These are phyloP conservation scores for Thunnus maccoyii DNA, from an alignment of 2,113 vertebrate genomes.

Conservation along the genomic window DNA sequence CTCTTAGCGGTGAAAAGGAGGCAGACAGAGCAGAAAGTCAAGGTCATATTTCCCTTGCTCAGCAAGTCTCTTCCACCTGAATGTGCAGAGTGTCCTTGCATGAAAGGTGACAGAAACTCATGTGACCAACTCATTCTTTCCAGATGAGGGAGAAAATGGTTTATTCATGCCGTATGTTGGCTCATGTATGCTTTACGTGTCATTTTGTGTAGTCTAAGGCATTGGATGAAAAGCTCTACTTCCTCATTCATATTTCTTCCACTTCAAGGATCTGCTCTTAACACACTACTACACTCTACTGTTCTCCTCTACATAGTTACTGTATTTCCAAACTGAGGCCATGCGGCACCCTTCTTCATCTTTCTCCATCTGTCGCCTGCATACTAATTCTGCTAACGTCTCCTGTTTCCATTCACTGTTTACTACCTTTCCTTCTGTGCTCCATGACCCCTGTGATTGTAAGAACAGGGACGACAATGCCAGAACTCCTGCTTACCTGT, in stretches of 20 bases:
- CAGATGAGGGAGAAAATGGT: background rate
- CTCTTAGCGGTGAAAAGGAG: background rate
- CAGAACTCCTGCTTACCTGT: constrained; percentile 11
- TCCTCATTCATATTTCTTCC: background rate
- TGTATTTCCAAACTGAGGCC: background rate
- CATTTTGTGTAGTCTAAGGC: background rate
- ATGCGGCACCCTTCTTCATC: constrained; percentile 7
- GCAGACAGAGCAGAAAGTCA: constrained; percentile 38
- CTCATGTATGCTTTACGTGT: background rate
- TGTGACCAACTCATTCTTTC: background rate
- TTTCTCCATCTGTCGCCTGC: constrained; percentile 39
- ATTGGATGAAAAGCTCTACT: background rate
- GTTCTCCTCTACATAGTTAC: background rate
- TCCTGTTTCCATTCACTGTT: constrained; percentile 6
- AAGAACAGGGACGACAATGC: constrained; percentile 26
- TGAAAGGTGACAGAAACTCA: constrained; percentile 24
- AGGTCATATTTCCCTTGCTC: constrained; percentile 71
- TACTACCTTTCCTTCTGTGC: background rate
- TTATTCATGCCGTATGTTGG: background rate
- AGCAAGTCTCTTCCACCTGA: constrained; percentile 55
- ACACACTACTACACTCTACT: background rate
- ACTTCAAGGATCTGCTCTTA: background rate
- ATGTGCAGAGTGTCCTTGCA: constrained; percentile 55
- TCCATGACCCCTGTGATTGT: constrained; percentile 29
- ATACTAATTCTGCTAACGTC: constrained; percentile 40